Percentiles rank a stretch among this genome's conserved stretches.
Evolutionary conservation across 1,140 invertebrate species (phyloP).

Genomic region (Mesaphorura yosii): DNA sequence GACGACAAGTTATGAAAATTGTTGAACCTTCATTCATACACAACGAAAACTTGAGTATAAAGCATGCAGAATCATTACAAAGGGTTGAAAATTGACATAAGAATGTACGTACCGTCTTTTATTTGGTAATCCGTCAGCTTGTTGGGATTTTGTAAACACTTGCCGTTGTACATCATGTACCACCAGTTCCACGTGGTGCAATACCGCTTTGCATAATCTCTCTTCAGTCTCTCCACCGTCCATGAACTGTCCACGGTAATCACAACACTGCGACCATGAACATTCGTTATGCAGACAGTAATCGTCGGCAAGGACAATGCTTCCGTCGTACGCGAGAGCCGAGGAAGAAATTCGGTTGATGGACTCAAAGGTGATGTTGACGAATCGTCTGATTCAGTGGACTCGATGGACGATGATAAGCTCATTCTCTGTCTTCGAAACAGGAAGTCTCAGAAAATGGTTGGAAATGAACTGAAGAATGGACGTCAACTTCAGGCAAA

Average conservation of each 20-base stretch:
- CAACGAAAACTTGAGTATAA: not conserved
- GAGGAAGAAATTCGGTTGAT: too few relatives aligned
- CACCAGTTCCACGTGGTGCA: not conserved
- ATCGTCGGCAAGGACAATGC: too few relatives aligned
- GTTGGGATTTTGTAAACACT: not conserved
- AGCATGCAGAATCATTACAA: not conserved
- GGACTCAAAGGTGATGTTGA: too few relatives aligned
- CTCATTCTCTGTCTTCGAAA: too few relatives aligned
- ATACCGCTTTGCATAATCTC: not conserved
- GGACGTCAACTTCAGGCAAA: too few relatives aligned
- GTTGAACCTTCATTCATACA: not conserved
- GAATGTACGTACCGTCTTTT: not conserved
- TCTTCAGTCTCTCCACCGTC: not conserved
- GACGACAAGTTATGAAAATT: not conserved
- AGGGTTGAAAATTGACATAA: not conserved
- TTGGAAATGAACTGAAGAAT: too few relatives aligned
- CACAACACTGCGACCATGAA: not conserved
- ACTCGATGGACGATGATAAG: too few relatives aligned
- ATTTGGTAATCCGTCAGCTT: not conserved
- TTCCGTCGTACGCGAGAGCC: too few relatives aligned
- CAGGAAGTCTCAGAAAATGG: too few relatives aligned
- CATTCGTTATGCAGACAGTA: not conserved
- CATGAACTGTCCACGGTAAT: not conserved
- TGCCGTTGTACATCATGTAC: not conserved
- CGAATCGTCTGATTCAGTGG: too few relatives aligned